Evolutionary conservation across 2,888 invertebrate genomes (phyloP).

Genomic region (Phaedon cochleariae): DNA sequence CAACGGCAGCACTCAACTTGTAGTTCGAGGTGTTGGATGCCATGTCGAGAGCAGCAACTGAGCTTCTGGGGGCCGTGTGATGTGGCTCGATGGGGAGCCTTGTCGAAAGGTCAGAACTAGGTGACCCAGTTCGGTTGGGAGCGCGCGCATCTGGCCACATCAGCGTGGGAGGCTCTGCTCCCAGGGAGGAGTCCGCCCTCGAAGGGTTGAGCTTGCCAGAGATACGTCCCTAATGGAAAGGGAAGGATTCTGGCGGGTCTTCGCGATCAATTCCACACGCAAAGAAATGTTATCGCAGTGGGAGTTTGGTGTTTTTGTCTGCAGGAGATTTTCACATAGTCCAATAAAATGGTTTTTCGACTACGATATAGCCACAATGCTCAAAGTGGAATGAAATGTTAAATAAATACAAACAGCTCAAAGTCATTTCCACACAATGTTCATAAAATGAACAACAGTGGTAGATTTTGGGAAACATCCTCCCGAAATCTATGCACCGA

Average conservation of each 20-base stretch:
- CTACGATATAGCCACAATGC: too few species aligned
- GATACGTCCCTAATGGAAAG: conserved; percentile 33
- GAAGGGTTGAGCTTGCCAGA: conserved; percentile 37
- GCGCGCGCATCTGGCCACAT: conserved; percentile 57
- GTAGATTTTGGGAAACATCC: too few species aligned
- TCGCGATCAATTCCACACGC: conserved; percentile 21
- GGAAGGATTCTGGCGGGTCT: conserved; percentile 16
- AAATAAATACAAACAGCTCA: too few species aligned
- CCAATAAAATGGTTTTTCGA: too few species aligned
- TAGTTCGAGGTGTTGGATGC: conserved; percentile 57
- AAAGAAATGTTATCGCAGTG: not conserved
- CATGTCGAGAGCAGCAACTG: conserved; percentile 52
- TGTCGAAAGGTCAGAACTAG: conserved; percentile 55
- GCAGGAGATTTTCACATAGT: not conserved
- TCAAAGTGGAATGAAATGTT: too few species aligned
- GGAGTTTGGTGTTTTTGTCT: too few species aligned
- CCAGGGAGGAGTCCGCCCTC: conserved; percentile 48
- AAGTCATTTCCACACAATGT: too few species aligned
- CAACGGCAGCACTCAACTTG: conserved; percentile 56
- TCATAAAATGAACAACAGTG: too few species aligned
- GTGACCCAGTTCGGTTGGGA: conserved; percentile 57
- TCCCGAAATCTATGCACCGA: too few species aligned
- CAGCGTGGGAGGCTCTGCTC: conserved; percentile 53
- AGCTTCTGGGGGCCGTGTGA: conserved; percentile 55
- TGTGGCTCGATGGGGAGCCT: conserved; percentile 46